phyloP scores from a whole-genome alignment of 2,797 vertebrate genomes.

The Hydrophis major region DNA sequence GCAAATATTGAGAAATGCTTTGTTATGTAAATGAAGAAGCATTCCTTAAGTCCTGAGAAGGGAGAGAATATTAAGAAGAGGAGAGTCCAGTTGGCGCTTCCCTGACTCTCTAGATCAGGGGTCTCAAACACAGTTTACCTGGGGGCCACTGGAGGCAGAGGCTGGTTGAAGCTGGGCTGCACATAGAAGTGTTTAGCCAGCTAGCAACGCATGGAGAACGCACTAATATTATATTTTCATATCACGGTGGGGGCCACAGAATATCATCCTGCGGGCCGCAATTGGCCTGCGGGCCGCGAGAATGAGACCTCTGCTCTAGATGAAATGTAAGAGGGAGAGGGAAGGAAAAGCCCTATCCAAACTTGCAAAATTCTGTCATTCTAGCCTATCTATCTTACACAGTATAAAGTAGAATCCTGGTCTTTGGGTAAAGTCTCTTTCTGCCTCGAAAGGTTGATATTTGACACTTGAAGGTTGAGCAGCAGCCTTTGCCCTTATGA shows the following conservation, averaged over 20 bases:
- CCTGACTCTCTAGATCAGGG: not conserved
- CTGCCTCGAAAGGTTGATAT: not conserved
- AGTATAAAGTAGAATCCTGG: not conserved
- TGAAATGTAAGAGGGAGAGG: not conserved
- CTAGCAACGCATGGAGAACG: too few relatives aligned
- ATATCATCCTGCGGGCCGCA: too few relatives aligned
- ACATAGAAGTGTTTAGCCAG: too few relatives aligned
- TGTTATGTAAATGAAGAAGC: not conserved
- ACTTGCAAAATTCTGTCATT: not conserved
- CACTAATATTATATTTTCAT: too few relatives aligned
- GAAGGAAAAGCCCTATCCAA: not conserved
- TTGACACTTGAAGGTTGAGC: not conserved
- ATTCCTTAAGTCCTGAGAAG: not conserved
- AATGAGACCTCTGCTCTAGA: not conserved
- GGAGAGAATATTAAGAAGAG: not conserved
- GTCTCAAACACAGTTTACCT: too few relatives aligned
- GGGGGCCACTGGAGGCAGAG: too few relatives aligned
- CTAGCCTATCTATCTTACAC: not conserved
- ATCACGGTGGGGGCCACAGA: too few relatives aligned
- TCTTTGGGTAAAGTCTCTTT: not conserved
- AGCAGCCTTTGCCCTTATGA: not conserved
- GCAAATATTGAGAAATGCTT: not conserved
- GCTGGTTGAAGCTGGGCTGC: too few relatives aligned
- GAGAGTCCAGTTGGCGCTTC: not conserved
- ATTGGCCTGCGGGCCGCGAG: too few relatives aligned